Base-by-base conservation (phyloP, 2,888 invertebrate species). In the Mycalesis mineus region DNA sequence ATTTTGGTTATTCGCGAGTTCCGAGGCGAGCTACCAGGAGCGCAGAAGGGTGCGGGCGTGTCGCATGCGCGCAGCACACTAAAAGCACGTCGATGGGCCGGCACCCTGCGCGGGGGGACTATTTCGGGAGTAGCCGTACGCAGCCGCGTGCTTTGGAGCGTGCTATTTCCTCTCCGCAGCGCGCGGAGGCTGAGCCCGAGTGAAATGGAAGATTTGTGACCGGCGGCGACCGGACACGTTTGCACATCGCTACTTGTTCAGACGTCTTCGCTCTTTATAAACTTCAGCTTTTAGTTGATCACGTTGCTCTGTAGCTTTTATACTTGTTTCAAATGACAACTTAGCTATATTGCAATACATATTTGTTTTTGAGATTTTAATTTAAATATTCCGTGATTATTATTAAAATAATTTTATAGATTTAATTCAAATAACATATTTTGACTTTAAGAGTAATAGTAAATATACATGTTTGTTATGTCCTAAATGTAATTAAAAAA, bases 31-130 rank as follows among this genome's bases (percentile, higher is more conserved):
- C 69, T 78, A 84, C 80, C 69, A 81, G 83, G 84, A 80, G 82
- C 84, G 74, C 79, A 84, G 83, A 83, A 84, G 86, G 82, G 87
- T 88, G 89, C 89, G 88, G 87, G 88, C 88, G 85, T 84, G 83
- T 84, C 88, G 89, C 89, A 89, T 88, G 89, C 89, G 89, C 88
- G 88, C 86, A 89, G 89, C 89, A 89, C 87, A 89, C 89, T 89
- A 89, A 89, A 88, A 89, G 89, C 89, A 89, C 88, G 89, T 88
- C 88, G 88, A 87, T 88, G 86, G 84, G 75, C 78, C 80, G 78
- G 78, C 74, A 73, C 75, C 77, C 77, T 75, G 81, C 79, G 82
- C 79, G 82, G 84, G 87, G 87, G 75, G 76, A 83, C 85, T 88
- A 88, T 88, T 88, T 88, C 87, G 87, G 88, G 88, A 88, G 87